These are phyloP conservation scores for Atrichornis clamosus DNA, from an alignment of 2,113 vertebrate species.

Conservation along the genomic window DNA sequence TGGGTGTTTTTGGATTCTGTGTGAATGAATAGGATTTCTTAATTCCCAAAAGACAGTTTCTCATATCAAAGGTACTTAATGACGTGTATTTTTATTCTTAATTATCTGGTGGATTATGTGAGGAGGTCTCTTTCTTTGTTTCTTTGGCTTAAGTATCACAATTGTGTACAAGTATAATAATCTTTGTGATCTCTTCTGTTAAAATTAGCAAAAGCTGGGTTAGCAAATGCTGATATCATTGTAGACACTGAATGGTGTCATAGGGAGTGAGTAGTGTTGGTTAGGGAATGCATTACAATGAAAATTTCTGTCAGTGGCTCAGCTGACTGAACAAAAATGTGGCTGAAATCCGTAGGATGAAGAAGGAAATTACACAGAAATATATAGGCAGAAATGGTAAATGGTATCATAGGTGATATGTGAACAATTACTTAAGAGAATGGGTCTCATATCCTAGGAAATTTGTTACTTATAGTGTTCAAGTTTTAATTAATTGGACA, in stretches of 20 bases:
- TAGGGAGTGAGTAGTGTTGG: neutral
- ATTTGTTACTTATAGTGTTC: neutral
- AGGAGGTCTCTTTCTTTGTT: neutral
- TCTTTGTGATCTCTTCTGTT: neutral
- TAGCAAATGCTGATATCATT: neutral
- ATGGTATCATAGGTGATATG: neutral
- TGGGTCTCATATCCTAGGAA: neutral
- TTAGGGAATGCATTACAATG: neutral
- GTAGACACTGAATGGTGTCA: neutral
- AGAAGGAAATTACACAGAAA: neutral
- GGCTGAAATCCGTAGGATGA: neutral
- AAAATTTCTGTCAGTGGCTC: neutral
- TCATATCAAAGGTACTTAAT: neutral
- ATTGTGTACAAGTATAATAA: neutral
- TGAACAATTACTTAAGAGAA: neutral
- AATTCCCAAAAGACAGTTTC: neutral
- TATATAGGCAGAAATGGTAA: neutral
- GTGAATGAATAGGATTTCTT: neutral
- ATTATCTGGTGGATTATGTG: neutral
- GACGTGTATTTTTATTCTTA: neutral
- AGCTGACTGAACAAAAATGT: neutral
- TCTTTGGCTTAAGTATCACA: neutral
- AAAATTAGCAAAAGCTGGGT: neutral
- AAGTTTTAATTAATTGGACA: neutral
- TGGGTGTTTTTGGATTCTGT: neutral